Evolutionary conservation across 2,888 invertebrate species (phyloP), one percentile per base, ranked within the genome.

Genomic region (Agrochola litura): DNA sequence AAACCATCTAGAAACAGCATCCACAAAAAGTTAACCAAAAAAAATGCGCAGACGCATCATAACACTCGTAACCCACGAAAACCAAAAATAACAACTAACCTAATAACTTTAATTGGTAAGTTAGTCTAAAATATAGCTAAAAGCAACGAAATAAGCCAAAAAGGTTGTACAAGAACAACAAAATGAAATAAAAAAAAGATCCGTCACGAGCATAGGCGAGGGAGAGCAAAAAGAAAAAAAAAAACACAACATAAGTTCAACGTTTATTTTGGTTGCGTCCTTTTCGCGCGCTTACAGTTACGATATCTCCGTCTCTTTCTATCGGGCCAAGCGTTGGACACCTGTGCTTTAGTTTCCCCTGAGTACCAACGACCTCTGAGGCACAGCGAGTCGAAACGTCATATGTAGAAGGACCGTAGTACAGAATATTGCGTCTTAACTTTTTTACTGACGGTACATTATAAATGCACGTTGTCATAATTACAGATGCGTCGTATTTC

Each of bases 261-360:
- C 96, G 96, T 96, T 96, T 96, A 96, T 96, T 96, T 96, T 96
- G 94, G 96, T 96, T 94, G 94, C 92, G 91, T 96, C 96, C 86
- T 92, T 90, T 90, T 96, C 94, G 82, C 87, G 69, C 96, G 58
- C 80, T 69, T 60, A 67, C 68, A 74, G 84, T 91, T 92, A 85
- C 79, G 30, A 58, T 93, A 92, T 89, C 71, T 76, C 90, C 71
- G 61, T 95, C 96, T 93, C 93, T 87, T 85, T 95, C 93, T 87
- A 86, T 80, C 94, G 87, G 92, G 90, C 95, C 94, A 95, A 96
- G 94, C 96, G 96, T 95, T 96, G 96, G 96, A 96, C 96, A 96
- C 96, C 96, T 96, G 96, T 96, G 96, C 96, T 96, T 96, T 95
- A 96, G 96, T 96, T 96, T 96, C 96, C 96, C 96, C 95, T 93